A percentile compares a stretch with the other conserved stretches of the same genome.
Conservation (phyloP, 2,797 vertebrate genomes). For the Dipus sagitta region DNA sequence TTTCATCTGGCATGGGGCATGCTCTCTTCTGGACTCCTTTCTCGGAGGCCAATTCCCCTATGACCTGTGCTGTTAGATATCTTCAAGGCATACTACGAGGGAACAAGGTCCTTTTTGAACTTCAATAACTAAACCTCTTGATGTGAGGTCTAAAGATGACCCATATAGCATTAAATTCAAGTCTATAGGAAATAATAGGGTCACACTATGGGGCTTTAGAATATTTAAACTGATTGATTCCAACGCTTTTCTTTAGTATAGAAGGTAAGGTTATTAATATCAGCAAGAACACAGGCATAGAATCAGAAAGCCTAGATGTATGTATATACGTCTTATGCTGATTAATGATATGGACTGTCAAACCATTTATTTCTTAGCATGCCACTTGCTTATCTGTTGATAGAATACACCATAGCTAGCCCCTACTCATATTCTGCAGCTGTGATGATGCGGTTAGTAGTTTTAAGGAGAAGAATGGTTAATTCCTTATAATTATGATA, state of each 20-base stretch:
- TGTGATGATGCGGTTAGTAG: background rate
- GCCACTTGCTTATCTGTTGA: background rate
- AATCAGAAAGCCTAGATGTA: constrained; percentile 41
- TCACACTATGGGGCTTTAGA: background rate
- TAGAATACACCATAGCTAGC: background rate
- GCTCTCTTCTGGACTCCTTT: constrained; percentile 32
- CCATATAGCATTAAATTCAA: constrained; percentile 43
- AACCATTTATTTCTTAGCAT: background rate
- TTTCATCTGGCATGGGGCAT: background rate
- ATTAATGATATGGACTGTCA: background rate
- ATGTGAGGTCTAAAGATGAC: constrained; percentile 59
- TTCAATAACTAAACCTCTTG: constrained; percentile 51
- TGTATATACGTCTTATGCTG: background rate
- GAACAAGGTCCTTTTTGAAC: constrained; percentile 44
- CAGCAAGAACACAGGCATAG: background rate
- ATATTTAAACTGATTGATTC: constrained; percentile 63
- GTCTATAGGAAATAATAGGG: constrained; percentile 44
- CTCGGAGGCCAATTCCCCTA: background rate
- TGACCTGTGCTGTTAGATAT: background rate
- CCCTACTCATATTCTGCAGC: background rate
- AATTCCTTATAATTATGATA: background rate
- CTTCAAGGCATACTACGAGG: background rate
- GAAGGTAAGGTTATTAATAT: background rate
- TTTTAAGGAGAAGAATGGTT: background rate
- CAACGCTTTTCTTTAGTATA: background rate